Percentiles rank a stretch among this genome's conserved stretches.
Evolutionary conservation across 37 sponge, comb jelly and placozoan genomes (phyloP).

Genomic region (Dysidea cf. avara): DNA sequence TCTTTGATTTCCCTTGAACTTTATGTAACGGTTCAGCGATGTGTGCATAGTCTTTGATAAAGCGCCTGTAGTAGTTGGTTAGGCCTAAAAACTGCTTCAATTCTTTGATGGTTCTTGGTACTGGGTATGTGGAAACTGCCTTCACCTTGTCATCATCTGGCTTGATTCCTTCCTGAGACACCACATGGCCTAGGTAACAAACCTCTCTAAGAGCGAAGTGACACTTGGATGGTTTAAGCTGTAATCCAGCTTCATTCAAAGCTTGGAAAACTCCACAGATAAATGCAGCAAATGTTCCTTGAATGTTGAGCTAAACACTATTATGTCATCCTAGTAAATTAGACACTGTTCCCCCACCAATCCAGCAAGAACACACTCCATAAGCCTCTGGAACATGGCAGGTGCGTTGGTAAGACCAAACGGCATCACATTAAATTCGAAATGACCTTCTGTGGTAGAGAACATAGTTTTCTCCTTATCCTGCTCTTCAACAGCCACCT

Average conservation of each 20-base stretch:
- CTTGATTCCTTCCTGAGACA: background rate
- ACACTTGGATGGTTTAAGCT: slow-evolving; percentile 6
- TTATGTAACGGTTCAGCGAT: slow-evolving; percentile 23
- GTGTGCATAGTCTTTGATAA: slow-evolving; percentile 9
- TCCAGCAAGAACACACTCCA: slow-evolving; percentile 29
- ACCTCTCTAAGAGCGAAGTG: slow-evolving; percentile 17
- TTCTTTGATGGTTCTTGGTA: slow-evolving; percentile 12
- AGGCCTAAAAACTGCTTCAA: slow-evolving; percentile 19
- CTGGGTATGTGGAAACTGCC: slow-evolving; percentile 16
- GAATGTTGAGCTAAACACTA: slow-evolving; percentile 18
- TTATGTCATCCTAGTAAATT: slow-evolving; percentile 22
- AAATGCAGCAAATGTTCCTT: slow-evolving; percentile 9
- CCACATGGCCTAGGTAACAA: slow-evolving; percentile 14
- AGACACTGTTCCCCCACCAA: background rate
- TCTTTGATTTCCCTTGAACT: slow-evolving; percentile 18
- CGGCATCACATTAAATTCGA: slow-evolving; percentile 34
- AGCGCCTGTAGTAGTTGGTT: slow-evolving; percentile 38
- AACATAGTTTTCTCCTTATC: slow-evolving; percentile 22
- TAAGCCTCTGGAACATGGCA: slow-evolving; percentile 20
- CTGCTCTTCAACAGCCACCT: slow-evolving; percentile 6
- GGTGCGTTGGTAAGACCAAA: slow-evolving; percentile 24
- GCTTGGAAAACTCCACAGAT: background rate
- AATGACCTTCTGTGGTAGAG: slow-evolving; percentile 16
- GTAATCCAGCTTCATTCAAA: slow-evolving; percentile 15
- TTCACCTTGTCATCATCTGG: background rate